Conservation (phyloP, 1,140 invertebrate species). For the Apis cerana region DNA sequence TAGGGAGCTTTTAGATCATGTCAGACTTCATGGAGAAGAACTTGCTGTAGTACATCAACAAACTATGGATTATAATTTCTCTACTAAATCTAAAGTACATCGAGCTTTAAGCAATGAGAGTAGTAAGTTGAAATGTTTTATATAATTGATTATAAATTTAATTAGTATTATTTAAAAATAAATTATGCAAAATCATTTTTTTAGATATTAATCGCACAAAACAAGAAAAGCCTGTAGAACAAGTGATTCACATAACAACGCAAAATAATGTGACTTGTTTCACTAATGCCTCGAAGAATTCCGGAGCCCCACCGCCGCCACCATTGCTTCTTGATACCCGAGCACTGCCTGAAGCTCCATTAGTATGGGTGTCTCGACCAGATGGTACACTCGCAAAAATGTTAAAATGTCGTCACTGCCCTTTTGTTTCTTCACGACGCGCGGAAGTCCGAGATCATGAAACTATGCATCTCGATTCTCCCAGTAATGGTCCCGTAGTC, state of each 20-base stretch:
- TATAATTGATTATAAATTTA: not conserved
- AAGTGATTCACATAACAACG: constrained; percentile 58
- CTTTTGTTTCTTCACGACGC: constrained; percentile 89
- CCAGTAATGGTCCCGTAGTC: constrained; percentile 73
- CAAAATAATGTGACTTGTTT: constrained; percentile 51
- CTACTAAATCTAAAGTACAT: constrained; percentile 54
- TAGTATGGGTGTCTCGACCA: constrained; percentile 87
- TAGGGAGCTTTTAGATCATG: constrained; percentile 76
- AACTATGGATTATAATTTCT: constrained; percentile 62
- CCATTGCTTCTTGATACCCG: constrained; percentile 78
- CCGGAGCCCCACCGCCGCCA: constrained; percentile 67
- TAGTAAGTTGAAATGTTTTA: constrained; percentile 49
- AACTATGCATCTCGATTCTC: constrained; percentile 87
- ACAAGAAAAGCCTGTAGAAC: constrained; percentile 38
- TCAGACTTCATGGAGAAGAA: constrained; percentile 76
- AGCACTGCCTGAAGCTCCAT: constrained; percentile 82
- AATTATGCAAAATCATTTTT: not conserved
- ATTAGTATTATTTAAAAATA: not conserved
- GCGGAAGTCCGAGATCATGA: constrained; percentile 93
- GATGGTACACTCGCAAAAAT: constrained; percentile 90
- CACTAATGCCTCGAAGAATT: constrained; percentile 28
- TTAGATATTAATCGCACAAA: constrained; percentile 39
- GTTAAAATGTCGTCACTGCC: constrained; percentile 92
- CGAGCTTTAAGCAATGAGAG: constrained; percentile 39
- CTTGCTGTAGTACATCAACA: constrained; percentile 74